phyloP scores from a whole-genome alignment of 1,140 invertebrate genomes.

The Littorina saxatilis region DNA sequence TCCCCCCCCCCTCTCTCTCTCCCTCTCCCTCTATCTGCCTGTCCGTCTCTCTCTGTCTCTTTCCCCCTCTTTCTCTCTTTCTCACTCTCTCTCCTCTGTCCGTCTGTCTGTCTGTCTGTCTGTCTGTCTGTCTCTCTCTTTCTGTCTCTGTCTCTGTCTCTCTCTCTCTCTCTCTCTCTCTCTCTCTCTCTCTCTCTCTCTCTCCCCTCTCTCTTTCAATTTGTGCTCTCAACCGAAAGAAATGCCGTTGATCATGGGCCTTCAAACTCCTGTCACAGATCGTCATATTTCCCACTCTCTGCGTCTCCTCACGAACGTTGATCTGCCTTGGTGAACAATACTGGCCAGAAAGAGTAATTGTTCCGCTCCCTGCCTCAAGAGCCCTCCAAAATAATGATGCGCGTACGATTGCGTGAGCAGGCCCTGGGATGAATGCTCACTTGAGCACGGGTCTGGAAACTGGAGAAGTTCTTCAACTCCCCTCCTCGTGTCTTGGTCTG shows the following conservation, averaged over 20 bases:
- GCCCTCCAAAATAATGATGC: no score
- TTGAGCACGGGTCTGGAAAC: no score
- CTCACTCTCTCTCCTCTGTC: constrained; percentile 23
- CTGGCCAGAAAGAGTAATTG: no score
- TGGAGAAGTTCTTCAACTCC: no score
- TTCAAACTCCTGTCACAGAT: no score
- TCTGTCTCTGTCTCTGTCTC: constrained; percentile 77
- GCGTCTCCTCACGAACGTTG: background rate
- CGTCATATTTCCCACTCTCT: no score
- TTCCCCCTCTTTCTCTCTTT: constrained; percentile 23
- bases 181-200: constrained; percentile 22
- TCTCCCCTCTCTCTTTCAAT: background rate
- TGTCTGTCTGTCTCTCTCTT: constrained; percentile 46
- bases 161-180: constrained; percentile 72
- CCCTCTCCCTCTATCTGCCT: constrained; percentile 82
- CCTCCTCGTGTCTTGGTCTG: no score
- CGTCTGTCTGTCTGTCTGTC: constrained; percentile 75
- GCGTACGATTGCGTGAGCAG: no score
- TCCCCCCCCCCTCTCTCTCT: background rate
- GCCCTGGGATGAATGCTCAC: no score
- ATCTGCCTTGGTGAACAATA: no score
- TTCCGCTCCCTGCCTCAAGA: no score
- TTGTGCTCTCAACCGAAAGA: background rate
- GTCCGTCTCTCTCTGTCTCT: constrained; percentile 75
- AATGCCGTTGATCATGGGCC: no score